A percentile compares a stretch with the other conserved stretches of the same genome.
Conservation (phyloP, 2,113 vertebrate genomes). For the Scytalopus superciliaris region DNA sequence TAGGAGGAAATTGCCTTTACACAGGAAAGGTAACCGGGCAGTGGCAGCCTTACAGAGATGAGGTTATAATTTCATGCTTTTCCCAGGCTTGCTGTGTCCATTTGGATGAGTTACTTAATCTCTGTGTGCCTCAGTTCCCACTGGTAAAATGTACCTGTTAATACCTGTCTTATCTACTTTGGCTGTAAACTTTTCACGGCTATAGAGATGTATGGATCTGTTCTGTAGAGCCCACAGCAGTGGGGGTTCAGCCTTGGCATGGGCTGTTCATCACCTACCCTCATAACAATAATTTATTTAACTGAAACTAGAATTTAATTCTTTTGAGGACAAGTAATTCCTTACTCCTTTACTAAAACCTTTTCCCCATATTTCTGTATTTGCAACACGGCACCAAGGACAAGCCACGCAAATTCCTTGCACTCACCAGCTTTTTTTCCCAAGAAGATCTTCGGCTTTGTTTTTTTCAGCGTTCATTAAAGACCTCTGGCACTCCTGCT, state of each 20-base stretch:
- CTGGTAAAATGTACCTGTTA: not conserved
- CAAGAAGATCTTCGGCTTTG: not conserved
- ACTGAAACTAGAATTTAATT: not conserved
- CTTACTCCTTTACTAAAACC: not conserved
- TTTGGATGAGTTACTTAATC: not conserved
- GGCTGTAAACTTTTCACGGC: not conserved
- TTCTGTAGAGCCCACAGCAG: not conserved
- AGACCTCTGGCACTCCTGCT: not conserved
- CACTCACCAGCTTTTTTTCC: not conserved
- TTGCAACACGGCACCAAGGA: not conserved
- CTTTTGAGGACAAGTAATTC: not conserved
- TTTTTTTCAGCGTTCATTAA: not conserved
- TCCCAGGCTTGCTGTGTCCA: not conserved
- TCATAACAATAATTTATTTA: not conserved
- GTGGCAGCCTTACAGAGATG: not conserved
- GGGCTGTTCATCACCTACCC: not conserved
- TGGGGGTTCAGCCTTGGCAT: not conserved
- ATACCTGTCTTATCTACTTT: not conserved
- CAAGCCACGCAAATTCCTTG: fast-evolving
- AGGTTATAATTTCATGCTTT: not conserved
- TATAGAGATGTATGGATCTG: not conserved
- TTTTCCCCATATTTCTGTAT: not conserved
- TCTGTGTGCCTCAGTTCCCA: not conserved
- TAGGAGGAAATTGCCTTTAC: not conserved
- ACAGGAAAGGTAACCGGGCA: not conserved